A percentile compares a stretch with the other conserved stretches of the same genome.
phyloP scores from a whole-genome alignment of 35 echinoderm and acorn worm species.

The Heliocidaris erythrogramma region DNA sequence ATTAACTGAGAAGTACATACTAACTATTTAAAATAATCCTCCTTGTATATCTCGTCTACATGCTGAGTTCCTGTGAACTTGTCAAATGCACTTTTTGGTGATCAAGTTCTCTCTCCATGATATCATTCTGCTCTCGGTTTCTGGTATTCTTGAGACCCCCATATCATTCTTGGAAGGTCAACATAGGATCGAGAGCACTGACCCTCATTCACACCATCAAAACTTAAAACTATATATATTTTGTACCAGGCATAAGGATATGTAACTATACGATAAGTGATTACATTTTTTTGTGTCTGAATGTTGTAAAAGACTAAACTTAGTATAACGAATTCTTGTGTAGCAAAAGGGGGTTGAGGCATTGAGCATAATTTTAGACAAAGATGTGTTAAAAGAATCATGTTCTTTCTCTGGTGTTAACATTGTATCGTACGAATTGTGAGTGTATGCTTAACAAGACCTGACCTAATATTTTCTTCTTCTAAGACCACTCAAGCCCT shows the following conservation, averaged over 20 bases:
- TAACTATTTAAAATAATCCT: neutral
- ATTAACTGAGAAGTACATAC: neutral
- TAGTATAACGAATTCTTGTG: too few relatives aligned
- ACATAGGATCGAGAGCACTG: neutral
- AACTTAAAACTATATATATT: neutral
- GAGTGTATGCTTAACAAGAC: too few relatives aligned
- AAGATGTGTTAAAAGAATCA: too few relatives aligned
- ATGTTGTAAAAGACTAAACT: too few relatives aligned
- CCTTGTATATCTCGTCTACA: neutral
- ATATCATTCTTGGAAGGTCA: neutral
- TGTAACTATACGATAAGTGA: too few relatives aligned
- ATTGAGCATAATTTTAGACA: too few relatives aligned
- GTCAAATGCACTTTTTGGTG: neutral
- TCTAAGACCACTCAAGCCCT: too few relatives aligned
- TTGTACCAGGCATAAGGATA: neutral
- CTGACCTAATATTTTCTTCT: too few relatives aligned
- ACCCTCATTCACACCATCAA: neutral
- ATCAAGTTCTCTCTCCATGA: neutral
- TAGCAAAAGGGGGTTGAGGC: too few relatives aligned
- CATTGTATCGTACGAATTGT: too few relatives aligned
- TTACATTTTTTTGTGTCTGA: too few relatives aligned
- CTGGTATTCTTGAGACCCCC: neutral
- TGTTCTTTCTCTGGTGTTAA: too few relatives aligned
- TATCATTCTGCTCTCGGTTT: neutral
- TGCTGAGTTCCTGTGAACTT: slow-evolving; percentile 3